Base-by-base conservation (phyloP, 1,140 invertebrate genomes). In the Augochlora pura region DNA sequence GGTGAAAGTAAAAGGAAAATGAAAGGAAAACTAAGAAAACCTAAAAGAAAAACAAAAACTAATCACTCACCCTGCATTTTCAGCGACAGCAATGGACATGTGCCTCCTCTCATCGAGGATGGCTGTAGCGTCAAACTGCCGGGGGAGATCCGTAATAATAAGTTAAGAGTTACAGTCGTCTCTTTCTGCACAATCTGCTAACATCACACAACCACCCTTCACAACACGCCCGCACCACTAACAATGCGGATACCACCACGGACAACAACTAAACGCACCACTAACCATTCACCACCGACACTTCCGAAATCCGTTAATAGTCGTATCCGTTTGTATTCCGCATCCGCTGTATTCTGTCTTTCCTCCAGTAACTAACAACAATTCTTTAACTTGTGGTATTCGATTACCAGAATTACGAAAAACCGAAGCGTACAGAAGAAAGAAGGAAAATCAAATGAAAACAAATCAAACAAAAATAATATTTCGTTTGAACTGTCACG, bases 51-150 rank as follows among this genome's bases (percentile, higher is more conserved):
- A 23, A 57, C 1, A 52, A 23, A 32, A 6, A 23, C 3, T 3
- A 9, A 21, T 18, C 54, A 52, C 94, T 94, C 87, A 94, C 94
- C 94, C 94, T 94, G 94, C 94, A 94, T 94, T 94, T 94, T 94
- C 94, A 93, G 94, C 91, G 90, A 93, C 93, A 94, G 92, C 93
- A 94, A 94, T 94, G 93, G 93, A 94, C 94, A 94, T 94, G 93
- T 94, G 94, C 92, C 90, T 92, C 91, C 91, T 92, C 89, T 93
- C 92, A 93, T 93, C 89, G 90, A 92, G 91, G 90, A 88, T 91
- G 86, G 91, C 87, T 88, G 88, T 78, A 83, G 89, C 83, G 87
- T 89, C 84, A 86, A 88, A 90, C 83, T 90, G 87, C 88, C 87
- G 82, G 77, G 89, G 84, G 87, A 92, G 86, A 90, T 92, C 91